Evolutionary conservation across 2,113 vertebrate genomes (phyloP).

Genomic region (Diglossa brunneiventris): DNA sequence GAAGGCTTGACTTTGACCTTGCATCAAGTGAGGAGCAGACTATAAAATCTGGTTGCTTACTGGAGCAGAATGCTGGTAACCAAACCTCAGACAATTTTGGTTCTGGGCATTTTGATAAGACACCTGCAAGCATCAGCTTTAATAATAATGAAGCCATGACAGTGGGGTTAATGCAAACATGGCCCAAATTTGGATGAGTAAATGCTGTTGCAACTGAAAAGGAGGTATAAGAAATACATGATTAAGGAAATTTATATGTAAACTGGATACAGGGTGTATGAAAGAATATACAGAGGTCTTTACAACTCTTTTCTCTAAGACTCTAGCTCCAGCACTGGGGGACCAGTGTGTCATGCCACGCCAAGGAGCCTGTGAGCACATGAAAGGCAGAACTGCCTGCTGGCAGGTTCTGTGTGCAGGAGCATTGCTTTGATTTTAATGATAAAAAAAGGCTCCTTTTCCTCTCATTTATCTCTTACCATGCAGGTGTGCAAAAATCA

Average conservation of each 20-base stretch:
- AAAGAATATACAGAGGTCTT: neutral
- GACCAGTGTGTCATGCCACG: neutral
- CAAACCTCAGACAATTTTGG: neutral
- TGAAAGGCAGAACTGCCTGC: neutral
- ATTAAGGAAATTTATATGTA: neutral
- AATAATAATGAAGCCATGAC: neutral
- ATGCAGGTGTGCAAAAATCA: constrained; percentile 23
- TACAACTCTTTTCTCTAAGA: neutral
- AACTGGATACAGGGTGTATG: neutral
- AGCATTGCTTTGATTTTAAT: constrained; percentile 13
- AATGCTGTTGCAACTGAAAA: neutral
- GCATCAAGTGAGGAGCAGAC: neutral
- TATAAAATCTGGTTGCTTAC: neutral
- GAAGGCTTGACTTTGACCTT: neutral
- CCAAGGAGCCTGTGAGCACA: neutral
- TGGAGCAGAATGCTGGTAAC: neutral
- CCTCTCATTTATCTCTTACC: neutral
- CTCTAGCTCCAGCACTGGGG: neutral
- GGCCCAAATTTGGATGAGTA: neutral
- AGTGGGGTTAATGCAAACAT: neutral
- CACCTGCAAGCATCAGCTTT: neutral
- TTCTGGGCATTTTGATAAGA: neutral
- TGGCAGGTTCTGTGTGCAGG: neutral
- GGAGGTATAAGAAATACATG: neutral
- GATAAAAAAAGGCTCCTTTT: constrained; percentile 7